Conservation (phyloP, 2,888 invertebrate species). For the Celastrina argiolus region DNA sequence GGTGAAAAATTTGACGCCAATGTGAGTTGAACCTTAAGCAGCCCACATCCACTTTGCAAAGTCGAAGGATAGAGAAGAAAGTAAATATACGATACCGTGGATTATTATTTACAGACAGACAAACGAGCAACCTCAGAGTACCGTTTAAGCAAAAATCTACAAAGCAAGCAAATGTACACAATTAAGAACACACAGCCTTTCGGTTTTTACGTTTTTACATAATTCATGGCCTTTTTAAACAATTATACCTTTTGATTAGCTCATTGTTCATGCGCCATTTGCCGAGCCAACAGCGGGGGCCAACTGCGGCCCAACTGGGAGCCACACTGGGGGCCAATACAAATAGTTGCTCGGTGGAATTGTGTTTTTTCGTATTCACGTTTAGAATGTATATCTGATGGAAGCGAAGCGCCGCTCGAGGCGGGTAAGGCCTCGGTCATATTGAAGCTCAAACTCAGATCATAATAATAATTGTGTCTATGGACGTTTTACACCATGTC, state of each 20-base stretch:
- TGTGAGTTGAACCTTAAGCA: too few species aligned
- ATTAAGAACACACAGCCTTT: not conserved
- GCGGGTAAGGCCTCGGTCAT: not conserved
- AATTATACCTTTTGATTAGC: constrained; percentile 9
- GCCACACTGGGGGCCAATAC: constrained; percentile 19
- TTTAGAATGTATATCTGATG: constrained; percentile 34
- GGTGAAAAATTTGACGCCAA: too few species aligned
- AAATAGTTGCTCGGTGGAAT: constrained; percentile 29
- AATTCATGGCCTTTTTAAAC: not conserved
- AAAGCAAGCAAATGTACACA: not conserved
- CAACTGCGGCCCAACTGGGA: not conserved
- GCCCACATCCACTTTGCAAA: too few species aligned
- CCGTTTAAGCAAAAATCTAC: too few species aligned
- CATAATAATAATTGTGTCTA: too few species aligned
- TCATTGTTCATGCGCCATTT: constrained; percentile 11
- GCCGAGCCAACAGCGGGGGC: not conserved
- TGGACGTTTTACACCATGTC: too few species aligned
- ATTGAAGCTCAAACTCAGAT: not conserved
- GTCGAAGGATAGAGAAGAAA: too few species aligned
- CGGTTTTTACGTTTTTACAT: not conserved
- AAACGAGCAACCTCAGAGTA: too few species aligned
- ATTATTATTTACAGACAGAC: too few species aligned
- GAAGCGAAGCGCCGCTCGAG: constrained; percentile 10
- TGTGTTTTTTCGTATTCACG: constrained; percentile 36
- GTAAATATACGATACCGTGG: too few species aligned